Conservation (phyloP, 2,113 vertebrate genomes). For the Osmerus eperlanus region DNA sequence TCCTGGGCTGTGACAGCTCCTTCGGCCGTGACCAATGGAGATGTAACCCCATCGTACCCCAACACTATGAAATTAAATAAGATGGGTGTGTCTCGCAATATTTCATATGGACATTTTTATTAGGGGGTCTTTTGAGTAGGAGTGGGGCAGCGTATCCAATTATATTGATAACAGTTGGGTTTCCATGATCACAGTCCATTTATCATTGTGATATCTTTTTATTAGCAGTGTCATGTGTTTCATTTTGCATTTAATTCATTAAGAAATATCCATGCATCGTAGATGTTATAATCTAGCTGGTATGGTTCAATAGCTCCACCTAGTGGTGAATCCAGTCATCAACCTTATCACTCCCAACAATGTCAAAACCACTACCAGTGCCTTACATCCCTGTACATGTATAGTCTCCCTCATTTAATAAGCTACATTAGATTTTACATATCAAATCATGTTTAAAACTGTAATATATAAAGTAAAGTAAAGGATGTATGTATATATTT, state of each 20-base stretch:
- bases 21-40: background rate
- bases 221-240: background rate
- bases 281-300: background rate
- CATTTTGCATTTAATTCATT: background rate
- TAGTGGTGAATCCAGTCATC: constrained; percentile 16
- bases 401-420: too few species aligned
- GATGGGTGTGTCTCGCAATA: constrained; percentile 19
- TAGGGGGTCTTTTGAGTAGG: background rate
- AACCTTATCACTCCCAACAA: too few species aligned
- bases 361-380: too few species aligned
- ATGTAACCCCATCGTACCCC: background rate
- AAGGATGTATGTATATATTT: constrained; percentile 12
- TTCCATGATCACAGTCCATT: background rate
- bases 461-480: too few species aligned
- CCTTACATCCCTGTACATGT: too few species aligned
- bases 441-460: too few species aligned
- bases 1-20: background rate
- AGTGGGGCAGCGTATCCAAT: background rate
- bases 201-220: background rate
- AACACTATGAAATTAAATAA: background rate
- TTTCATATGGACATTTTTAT: constrained; percentile 1
- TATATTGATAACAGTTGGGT: background rate
- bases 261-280: background rate
- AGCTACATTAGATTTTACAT: too few species aligned
- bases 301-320: constrained; percentile 32